Percentiles rank a stretch among this genome's conserved stretches.
These are phyloP conservation scores for Apteryx owenii DNA, from an alignment of 2,113 vertebrate species.

Conservation along the genomic window DNA sequence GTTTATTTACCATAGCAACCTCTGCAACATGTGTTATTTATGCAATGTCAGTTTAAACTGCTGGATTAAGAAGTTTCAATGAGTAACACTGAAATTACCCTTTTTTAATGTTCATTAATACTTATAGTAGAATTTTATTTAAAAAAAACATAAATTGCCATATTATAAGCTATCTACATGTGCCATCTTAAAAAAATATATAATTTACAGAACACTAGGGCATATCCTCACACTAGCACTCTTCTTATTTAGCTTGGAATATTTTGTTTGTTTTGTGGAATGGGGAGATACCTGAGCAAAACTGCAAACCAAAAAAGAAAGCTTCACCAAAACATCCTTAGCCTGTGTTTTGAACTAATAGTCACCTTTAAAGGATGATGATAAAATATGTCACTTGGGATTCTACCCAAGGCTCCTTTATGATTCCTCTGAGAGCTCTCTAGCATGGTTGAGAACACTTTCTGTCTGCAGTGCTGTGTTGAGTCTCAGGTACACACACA, in stretches of 20 bases:
- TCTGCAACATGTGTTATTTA: neutral
- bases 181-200: neutral
- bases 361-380: neutral
- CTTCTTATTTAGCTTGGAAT: neutral
- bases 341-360: neutral
- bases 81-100: neutral
- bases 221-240: neutral
- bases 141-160: neutral
- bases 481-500: fast-evolving
- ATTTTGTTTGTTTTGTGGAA: neutral
- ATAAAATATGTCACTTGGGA: fast-evolving
- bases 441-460: neutral
- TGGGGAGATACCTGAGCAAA: neutral
- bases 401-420: neutral
- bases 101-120: neutral
- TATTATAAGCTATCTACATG: neutral
- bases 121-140: neutral
- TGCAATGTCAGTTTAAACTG: neutral
- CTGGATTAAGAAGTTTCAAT: neutral
- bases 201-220: too few species aligned
- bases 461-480: neutral
- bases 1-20: neutral
- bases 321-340: neutral
- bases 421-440: neutral
- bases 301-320: neutral